Conservation (phyloP, 2,888 invertebrate species). For the Sinodicranocentrus sp. region DNA sequence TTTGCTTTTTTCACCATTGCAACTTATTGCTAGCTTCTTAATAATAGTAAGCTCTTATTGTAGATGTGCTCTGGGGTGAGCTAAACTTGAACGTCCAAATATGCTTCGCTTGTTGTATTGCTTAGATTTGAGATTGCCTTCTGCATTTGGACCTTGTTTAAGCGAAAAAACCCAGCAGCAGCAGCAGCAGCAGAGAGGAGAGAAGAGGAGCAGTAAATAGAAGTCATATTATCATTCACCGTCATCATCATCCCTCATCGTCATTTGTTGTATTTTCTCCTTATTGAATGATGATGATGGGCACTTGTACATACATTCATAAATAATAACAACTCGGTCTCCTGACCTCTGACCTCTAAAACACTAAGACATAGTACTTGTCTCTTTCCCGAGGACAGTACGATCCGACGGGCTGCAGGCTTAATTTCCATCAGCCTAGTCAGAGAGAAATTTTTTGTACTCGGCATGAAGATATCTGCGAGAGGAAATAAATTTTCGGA, state of each 20-base stretch:
- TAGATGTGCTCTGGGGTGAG: too few species aligned
- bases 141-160: slow-evolving; percentile 5
- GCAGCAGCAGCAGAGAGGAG: slow-evolving; percentile 9
- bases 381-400: too few species aligned
- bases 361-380: not conserved
- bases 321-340: not conserved
- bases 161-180: slow-evolving; percentile 7
- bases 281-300: slow-evolving; percentile 31
- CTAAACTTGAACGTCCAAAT: too few species aligned
- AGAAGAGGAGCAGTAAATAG: slow-evolving; percentile 34
- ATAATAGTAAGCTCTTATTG: too few species aligned
- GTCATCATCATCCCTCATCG: slow-evolving; percentile 49
- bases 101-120: not conserved
- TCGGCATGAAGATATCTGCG: too few species aligned
- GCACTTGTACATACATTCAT: slow-evolving; percentile 6
- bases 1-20: too few species aligned
- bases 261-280: slow-evolving; percentile 54
- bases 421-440: too few species aligned
- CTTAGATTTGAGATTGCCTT: not conserved
- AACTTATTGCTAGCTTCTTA: too few species aligned
- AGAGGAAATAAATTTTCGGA: too few species aligned
- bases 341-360: not conserved
- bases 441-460: too few species aligned
- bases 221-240: slow-evolving; percentile 51
- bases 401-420: too few species aligned